Percentiles rank a stretch among this genome's conserved stretches.
Conservation (phyloP, 1,140 invertebrate genomes). For the Saxidomus purpurata region DNA sequence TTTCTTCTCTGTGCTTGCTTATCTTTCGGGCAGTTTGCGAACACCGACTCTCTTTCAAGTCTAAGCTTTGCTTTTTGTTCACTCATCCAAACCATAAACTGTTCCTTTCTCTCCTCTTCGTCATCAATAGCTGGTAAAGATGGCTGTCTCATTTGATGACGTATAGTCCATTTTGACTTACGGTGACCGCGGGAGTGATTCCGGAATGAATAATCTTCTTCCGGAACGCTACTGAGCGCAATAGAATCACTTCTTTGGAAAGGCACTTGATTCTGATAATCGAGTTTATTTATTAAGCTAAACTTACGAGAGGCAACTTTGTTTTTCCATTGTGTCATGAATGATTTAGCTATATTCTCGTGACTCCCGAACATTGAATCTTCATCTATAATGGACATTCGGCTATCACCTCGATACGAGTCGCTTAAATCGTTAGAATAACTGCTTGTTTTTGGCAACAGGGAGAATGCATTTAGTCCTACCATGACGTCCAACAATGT, state of each 20-base stretch:
- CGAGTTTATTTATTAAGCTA: conserved; percentile 53
- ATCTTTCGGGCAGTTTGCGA: background rate
- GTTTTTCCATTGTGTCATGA: conserved; percentile 63
- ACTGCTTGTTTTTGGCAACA: background rate
- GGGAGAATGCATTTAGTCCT: conserved; percentile 54
- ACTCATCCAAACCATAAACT: conserved; percentile 48
- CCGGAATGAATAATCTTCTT: conserved; percentile 2
- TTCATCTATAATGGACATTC: conserved; percentile 29
- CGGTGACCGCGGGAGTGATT: background rate
- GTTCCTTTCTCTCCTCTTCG: conserved; percentile 52
- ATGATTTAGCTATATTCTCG: conserved; percentile 47
- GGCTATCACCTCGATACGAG: conserved; percentile 27
- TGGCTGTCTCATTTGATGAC: conserved; percentile 37
- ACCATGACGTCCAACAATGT: conserved; percentile 60
- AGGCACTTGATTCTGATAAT: background rate
- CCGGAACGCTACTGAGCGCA: conserved; percentile 26
- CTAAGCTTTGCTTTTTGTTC: conserved; percentile 29
- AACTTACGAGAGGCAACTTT: conserved; percentile 54
- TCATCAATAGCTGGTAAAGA: conserved; percentile 53
- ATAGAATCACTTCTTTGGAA: background rate
- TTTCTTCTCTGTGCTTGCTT: conserved; percentile 40
- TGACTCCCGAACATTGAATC: conserved; percentile 51
- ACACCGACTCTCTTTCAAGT: background rate
- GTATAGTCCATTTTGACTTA: conserved; percentile 30
- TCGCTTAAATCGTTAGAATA: conserved; percentile 3